phyloP scores from a whole-genome alignment of 2,888 invertebrate genomes.

The Amphimallon solstitiale region DNA sequence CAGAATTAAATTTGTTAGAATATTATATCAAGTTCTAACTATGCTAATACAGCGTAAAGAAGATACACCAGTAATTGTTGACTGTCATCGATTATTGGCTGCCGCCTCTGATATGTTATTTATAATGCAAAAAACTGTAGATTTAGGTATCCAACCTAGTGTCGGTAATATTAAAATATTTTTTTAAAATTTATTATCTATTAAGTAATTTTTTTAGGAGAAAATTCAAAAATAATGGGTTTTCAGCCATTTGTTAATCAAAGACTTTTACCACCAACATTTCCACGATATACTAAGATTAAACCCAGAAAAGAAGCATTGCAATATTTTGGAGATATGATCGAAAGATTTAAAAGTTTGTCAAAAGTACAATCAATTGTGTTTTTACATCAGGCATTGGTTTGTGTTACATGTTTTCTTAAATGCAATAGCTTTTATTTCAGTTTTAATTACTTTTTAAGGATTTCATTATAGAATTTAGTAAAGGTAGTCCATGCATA shows the following conservation, averaged over 20 bases:
- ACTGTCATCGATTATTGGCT: constrained; percentile 83
- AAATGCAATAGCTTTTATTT: neutral
- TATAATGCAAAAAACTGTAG: constrained; percentile 79
- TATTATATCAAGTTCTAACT: constrained; percentile 84
- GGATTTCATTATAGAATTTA: constrained; percentile 96
- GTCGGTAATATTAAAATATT: constrained; percentile 67
- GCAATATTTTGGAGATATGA: constrained; percentile 82
- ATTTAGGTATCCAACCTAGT: constrained; percentile 77
- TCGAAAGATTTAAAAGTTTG: constrained; percentile 82
- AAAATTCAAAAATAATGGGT: constrained; percentile 85
- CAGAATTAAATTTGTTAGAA: constrained; percentile 86
- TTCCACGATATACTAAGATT: constrained; percentile 95
- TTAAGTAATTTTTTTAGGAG: constrained; percentile 63
- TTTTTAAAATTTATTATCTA: constrained; percentile 38
- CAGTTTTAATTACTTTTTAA: constrained; percentile 54
- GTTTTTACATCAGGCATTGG: constrained; percentile 85
- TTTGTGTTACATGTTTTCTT: constrained; percentile 63
- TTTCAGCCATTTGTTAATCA: constrained; percentile 98
- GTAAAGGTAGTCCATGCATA: constrained; percentile 87
- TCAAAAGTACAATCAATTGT: constrained; percentile 82
- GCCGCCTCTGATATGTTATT: constrained; percentile 86
- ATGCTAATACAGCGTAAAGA: constrained; percentile 70
- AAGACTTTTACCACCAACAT: constrained; percentile 95
- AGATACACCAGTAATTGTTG: constrained; percentile 72
- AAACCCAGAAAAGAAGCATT: constrained; percentile 82